Evolutionary conservation across 2,113 vertebrate genomes (phyloP).

Genomic region (Percopsis transmontana): DNA sequence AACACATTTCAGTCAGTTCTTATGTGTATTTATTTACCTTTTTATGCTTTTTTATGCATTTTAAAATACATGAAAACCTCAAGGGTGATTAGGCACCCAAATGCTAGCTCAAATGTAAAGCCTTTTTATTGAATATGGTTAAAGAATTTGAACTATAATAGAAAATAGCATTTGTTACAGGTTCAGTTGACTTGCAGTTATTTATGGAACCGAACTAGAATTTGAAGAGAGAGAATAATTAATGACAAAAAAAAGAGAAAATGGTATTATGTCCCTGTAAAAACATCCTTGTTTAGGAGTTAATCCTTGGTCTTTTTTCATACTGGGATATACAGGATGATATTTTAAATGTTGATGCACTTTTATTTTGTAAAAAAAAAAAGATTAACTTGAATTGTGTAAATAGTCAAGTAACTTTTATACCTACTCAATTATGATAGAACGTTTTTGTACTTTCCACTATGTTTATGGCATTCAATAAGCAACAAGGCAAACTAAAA

Average conservation of each 20-base stretch:
- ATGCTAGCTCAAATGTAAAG: constrained; percentile 46
- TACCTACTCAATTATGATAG: constrained; percentile 55
- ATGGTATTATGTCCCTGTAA: constrained; percentile 19
- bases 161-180: constrained; percentile 36
- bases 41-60: constrained; percentile 15
- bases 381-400: constrained; percentile 82
- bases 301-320: constrained; percentile 29
- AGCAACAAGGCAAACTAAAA: constrained; percentile 22
- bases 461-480: constrained; percentile 56
- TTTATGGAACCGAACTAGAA: constrained; percentile 53
- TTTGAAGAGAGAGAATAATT: constrained; percentile 1
- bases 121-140: constrained; percentile 50
- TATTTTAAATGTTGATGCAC: constrained; percentile 75
- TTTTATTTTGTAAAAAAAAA: constrained; percentile 74
- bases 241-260: constrained; percentile 1
- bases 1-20: constrained; percentile 33
- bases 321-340: constrained; percentile 38
- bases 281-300: constrained; percentile 25
- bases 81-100: constrained; percentile 60
- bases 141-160: constrained; percentile 48
- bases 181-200: constrained; percentile 45
- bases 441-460: constrained; percentile 41
- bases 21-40: constrained; percentile 71
- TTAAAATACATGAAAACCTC: constrained; percentile 66
- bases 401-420: constrained; percentile 71